Conservation (phyloP, 2,797 vertebrate species). For the Danio choprae region DNA sequence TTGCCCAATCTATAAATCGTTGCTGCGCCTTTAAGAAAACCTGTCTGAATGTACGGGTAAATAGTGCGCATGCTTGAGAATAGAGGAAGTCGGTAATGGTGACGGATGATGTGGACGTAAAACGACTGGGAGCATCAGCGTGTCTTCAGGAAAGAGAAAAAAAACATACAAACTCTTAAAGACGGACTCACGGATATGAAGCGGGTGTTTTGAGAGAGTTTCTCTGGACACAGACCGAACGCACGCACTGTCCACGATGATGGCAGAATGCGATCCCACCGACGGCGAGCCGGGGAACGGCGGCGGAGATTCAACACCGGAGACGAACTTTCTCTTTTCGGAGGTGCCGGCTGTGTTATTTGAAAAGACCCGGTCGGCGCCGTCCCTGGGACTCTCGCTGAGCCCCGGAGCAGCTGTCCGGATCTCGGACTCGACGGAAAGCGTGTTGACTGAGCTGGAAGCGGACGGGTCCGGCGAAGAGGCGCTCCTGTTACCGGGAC, state of each 20-base stretch:
- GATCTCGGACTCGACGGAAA: constrained; percentile 77
- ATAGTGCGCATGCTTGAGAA: constrained; percentile 66
- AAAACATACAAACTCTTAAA: not conserved
- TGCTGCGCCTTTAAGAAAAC: constrained; percentile 54
- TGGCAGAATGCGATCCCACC: constrained; percentile 79
- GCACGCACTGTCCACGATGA: constrained; percentile 68
- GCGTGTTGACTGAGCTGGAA: constrained; percentile 80
- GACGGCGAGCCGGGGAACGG: constrained; percentile 66
- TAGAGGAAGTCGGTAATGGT: constrained; percentile 68
- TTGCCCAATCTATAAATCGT: not conserved
- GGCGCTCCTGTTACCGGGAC: constrained; percentile 75
- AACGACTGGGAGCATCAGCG: constrained; percentile 28
- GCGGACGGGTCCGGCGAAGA: constrained; percentile 79
- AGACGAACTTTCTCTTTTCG: constrained; percentile 66
- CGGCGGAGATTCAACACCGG: constrained; percentile 56
- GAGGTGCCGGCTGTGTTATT: constrained; percentile 63
- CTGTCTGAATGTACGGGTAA: constrained; percentile 4
- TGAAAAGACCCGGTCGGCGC: constrained; percentile 60
- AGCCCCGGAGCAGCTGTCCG: constrained; percentile 77
- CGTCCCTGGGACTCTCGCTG: constrained; percentile 48
- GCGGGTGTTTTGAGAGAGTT: constrained; percentile 55
- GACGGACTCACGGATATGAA: constrained; percentile 26
- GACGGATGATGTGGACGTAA: constrained; percentile 69
- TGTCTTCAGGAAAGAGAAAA: constrained; percentile 31
- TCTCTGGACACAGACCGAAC: constrained; percentile 10